A percentile compares a stretch with the other conserved stretches of the same genome.
Conservation (phyloP, 2,797 vertebrate species). For the Psittacula echo region DNA sequence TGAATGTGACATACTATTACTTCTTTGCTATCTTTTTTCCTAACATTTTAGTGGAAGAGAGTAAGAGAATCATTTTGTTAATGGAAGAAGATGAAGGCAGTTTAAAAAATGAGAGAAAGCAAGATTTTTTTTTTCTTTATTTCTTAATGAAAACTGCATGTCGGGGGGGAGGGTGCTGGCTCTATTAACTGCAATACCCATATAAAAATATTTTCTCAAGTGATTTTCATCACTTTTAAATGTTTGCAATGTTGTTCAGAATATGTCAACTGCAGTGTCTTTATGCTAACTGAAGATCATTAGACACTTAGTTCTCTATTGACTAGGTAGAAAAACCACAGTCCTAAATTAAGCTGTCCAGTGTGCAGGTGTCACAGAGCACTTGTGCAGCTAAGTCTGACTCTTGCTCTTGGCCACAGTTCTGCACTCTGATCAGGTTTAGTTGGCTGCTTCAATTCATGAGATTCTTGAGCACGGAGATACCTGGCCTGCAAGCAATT, state of each 20-base stretch:
- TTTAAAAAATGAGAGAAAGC: neutral
- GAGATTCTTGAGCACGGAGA: neutral
- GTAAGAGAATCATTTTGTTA: neutral
- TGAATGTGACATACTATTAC: neutral
- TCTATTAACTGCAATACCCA: neutral
- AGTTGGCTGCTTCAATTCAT: neutral
- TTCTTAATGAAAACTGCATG: neutral
- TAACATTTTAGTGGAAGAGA: neutral
- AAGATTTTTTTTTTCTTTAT: neutral
- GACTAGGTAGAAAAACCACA: neutral
- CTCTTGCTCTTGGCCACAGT: neutral
- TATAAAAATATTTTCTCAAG: neutral
- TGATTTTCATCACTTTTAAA: neutral
- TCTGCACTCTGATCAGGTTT: neutral
- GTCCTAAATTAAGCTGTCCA: neutral
- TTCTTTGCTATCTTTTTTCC: neutral
- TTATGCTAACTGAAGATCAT: neutral
- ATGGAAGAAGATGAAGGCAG: neutral
- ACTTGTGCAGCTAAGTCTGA: neutral
- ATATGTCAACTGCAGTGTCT: neutral
- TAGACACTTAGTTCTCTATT: neutral
- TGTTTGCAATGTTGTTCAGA: neutral
- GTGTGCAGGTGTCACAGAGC: neutral
- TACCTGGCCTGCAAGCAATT: neutral
- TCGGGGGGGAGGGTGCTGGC: neutral